Evolutionary conservation across 2,113 vertebrate species (phyloP).

Genomic region (Catharus fuscescens): DNA sequence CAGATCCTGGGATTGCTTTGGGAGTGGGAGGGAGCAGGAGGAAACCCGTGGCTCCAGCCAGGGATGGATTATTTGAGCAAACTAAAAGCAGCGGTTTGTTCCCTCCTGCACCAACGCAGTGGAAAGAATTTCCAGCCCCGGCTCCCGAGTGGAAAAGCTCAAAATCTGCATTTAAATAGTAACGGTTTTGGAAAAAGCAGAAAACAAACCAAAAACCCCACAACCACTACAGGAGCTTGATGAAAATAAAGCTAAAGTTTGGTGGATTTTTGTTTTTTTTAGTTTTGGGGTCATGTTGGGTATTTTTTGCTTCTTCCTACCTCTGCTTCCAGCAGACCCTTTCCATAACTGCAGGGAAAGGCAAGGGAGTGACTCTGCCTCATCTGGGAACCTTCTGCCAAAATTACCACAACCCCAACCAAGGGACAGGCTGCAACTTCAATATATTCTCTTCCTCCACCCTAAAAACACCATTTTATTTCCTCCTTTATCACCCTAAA

Average conservation of each 20-base stretch:
- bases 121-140: slow-evolving; percentile 59
- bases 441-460: neutral
- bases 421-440: neutral
- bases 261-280: neutral
- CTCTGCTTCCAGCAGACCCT: neutral
- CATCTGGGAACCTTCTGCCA: neutral
- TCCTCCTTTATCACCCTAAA: neutral
- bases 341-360: neutral
- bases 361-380: neutral
- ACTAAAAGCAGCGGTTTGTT: slow-evolving; percentile 44
- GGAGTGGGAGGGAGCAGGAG: neutral
- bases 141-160: slow-evolving; percentile 48
- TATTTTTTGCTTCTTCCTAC: neutral
- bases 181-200: slow-evolving; percentile 23
- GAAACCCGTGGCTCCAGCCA: slow-evolving; percentile 28
- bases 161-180: slow-evolving; percentile 64
- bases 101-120: slow-evolving; percentile 49
- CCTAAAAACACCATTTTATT: neutral
- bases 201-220: neutral
- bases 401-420: neutral
- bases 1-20: accelerated
- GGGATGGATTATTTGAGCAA: slow-evolving; percentile 43
- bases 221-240: neutral
- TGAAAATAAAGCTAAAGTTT: neutral
- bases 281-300: neutral